Conservation (phyloP, 2,113 vertebrate species). For the Vombatus ursinus region DNA sequence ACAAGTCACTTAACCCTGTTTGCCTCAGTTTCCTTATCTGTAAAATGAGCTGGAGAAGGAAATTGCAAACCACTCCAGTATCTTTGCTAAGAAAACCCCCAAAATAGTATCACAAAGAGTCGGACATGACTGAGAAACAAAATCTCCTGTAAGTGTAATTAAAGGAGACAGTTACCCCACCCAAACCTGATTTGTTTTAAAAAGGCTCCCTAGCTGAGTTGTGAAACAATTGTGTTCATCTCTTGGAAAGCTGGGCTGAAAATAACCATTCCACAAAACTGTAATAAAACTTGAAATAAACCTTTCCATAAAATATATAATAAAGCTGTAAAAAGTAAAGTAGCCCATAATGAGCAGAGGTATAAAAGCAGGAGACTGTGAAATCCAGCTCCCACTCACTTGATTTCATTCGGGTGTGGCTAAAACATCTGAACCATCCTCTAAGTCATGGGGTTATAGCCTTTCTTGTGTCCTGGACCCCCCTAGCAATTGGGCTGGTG, state of each 20-base stretch:
- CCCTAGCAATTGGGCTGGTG: background rate
- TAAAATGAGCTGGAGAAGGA: background rate
- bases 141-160: background rate
- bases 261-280: slow-evolving; percentile 29
- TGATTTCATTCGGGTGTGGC: slow-evolving; percentile 54
- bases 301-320: slow-evolving; percentile 70
- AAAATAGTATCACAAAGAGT: background rate
- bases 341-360: slow-evolving; percentile 49
- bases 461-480: background rate
- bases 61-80: background rate
- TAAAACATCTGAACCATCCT: slow-evolving; percentile 27
- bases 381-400: slow-evolving; percentile 50
- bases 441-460: background rate
- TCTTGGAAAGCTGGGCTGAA: slow-evolving; percentile 40
- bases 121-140: background rate
- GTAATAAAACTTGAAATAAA: slow-evolving; percentile 68
- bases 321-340: slow-evolving; percentile 69
- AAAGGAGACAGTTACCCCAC: background rate
- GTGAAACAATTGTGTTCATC: slow-evolving; percentile 63
- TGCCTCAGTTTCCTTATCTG: background rate
- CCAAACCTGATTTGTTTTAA: slow-evolving; percentile 27
- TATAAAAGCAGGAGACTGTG: slow-evolving; percentile 59
- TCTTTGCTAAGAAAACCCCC: background rate
- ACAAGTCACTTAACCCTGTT: background rate
- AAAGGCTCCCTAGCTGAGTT: slow-evolving; percentile 41